phyloP scores from a whole-genome alignment of 2,888 invertebrate species.

The Ceratothoa steindachneri region DNA sequence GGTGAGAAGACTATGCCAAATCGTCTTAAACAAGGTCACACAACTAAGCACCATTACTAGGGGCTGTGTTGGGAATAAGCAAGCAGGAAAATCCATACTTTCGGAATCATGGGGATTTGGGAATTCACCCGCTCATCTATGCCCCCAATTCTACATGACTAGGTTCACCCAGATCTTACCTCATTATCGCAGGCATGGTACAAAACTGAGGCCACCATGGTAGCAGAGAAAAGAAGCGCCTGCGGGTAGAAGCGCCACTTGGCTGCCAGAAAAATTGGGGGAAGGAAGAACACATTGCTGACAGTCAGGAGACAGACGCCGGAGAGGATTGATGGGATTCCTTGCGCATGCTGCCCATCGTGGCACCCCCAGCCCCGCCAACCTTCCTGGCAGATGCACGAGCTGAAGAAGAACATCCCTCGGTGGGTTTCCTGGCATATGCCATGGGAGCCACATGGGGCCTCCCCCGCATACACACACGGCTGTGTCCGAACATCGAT shows the following conservation, averaged over 20 bases:
- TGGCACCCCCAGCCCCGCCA: slow-evolving; percentile 54
- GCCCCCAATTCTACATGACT: too few relatives aligned
- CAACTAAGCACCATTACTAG: too few relatives aligned
- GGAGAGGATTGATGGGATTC: slow-evolving; percentile 49
- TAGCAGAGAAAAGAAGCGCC: slow-evolving; percentile 53
- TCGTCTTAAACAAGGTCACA: too few relatives aligned
- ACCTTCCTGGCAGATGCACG: slow-evolving; percentile 54
- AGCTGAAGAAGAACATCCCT: slow-evolving; percentile 55
- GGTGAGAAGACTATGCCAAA: too few relatives aligned
- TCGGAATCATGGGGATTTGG: too few relatives aligned
- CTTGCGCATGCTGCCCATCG: slow-evolving; percentile 52
- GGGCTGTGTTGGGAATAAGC: too few relatives aligned
- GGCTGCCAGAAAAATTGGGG: slow-evolving; percentile 53
- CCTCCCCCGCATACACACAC: slow-evolving; percentile 54
- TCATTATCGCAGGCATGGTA: slow-evolving; percentile 51
- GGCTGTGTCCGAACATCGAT: slow-evolving; percentile 55
- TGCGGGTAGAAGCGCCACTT: slow-evolving; percentile 52
- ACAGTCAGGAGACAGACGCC: slow-evolving; percentile 53
- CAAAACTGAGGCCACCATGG: slow-evolving; percentile 54
- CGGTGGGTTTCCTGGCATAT: slow-evolving; percentile 56
- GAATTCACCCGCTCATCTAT: too few relatives aligned
- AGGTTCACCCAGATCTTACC: too few relatives aligned
- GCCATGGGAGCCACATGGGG: slow-evolving; percentile 56
- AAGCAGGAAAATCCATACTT: too few relatives aligned
- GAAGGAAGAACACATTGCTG: slow-evolving; percentile 55